Conservation (phyloP, 2,888 invertebrate genomes). For the Subacronicta megacephala region DNA sequence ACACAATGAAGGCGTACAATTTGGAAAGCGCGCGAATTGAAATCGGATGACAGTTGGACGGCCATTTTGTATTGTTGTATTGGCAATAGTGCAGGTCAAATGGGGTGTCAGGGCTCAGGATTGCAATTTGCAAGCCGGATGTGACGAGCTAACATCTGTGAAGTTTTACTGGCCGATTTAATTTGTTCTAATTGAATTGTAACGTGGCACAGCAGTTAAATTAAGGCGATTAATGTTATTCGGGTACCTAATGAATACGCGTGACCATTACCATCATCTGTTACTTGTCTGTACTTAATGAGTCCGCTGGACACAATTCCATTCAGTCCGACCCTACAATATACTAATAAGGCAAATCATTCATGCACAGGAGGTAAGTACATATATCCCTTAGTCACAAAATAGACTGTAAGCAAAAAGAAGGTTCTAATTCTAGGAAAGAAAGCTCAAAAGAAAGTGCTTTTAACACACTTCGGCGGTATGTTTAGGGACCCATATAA, state of each 20-base stretch:
- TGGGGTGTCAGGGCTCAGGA: conserved; percentile 26
- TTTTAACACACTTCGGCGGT: too few species aligned
- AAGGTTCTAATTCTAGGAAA: too few species aligned
- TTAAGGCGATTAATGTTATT: conserved; percentile 36
- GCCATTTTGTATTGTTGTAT: conserved; percentile 77
- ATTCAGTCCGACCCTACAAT: background rate
- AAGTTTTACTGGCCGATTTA: conserved; percentile 39
- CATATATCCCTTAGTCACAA: too few species aligned
- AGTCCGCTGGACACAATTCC: background rate
- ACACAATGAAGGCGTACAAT: conserved; percentile 64
- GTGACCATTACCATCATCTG: conserved; percentile 34
- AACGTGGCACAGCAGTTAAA: conserved; percentile 50
- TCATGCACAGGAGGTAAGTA: too few species aligned
- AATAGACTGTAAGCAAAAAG: too few species aligned
- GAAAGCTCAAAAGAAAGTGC: too few species aligned
- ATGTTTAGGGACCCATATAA: too few species aligned
- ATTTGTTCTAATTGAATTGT: conserved; percentile 53
- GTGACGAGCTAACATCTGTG: conserved; percentile 49
- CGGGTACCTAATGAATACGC: conserved; percentile 29
- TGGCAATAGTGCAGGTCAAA: conserved; percentile 70
- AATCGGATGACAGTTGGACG: conserved; percentile 78
- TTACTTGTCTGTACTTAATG: conserved; percentile 12
- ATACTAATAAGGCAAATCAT: background rate
- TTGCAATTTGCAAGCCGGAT: conserved; percentile 38
- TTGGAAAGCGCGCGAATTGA: conserved; percentile 73